Evolutionary conservation across 2,113 vertebrate species (phyloP), one percentile per base, ranked within the genome.

Genomic region (Pleuronectes platessa): DNA sequence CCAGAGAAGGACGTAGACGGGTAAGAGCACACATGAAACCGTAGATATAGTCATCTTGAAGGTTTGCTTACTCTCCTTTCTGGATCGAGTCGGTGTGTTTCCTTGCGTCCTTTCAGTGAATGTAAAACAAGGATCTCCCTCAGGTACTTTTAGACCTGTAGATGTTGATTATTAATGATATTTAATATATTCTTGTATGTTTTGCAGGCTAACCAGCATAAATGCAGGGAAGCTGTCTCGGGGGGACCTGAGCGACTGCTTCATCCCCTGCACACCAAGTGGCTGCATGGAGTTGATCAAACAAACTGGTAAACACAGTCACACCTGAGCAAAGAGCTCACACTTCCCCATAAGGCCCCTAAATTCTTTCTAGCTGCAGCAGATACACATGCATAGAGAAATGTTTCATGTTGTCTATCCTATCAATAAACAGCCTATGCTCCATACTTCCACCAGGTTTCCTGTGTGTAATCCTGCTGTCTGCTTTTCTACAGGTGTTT

Each of bases 1-100:
- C 96, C 97, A 4, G 95, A 96, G 81, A 99, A 99, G 89, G 98
- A 99, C 0, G 96, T 99, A n/a, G 98, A 99, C 59, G 98, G 98
- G 98, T 99, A 88, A 85, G 89, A 13, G n/a, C 61, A n/a, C 15
- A 21, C 1, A 24, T 10, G 2, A 71, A 18, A 59, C 56, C 14
- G 13, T 14, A 56, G 45, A 49, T 49, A 12, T 15, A 54, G 5
- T 54, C 13, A 24, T 58, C 21, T 5, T 42, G 12, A 37, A n/a
- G 14, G 68, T 31, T 13, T 64, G 17, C 35, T 62, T 3, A 17
- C 8, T 26, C 20, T 37, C 17, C 47, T 18, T 51, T 67, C 20
- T 40, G 18, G 18, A 42, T 68, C 8, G 2, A 18, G n/a, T 18
- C n/a, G 21, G 7, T 40, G 14, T 61, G 31, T 15, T 67, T 71